Base-by-base conservation (phyloP, 1,140 invertebrate species). In the Drosophila bifasciata region DNA sequence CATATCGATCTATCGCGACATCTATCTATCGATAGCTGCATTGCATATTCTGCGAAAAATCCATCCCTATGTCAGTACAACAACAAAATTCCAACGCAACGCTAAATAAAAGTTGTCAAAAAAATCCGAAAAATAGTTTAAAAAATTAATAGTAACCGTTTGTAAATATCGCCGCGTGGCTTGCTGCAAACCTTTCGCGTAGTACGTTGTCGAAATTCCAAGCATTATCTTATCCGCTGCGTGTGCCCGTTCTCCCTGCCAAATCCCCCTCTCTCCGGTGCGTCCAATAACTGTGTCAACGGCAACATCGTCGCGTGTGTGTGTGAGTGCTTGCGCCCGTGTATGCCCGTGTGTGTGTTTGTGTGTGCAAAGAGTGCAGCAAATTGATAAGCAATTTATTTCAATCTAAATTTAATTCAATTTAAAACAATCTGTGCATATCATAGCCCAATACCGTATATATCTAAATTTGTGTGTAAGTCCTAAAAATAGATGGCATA, bases 1-100 rank as follows among this genome's bases (percentile, higher is more conserved):
- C 4, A 32, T 9, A 36, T 28, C 25, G 7, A 17, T 4, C 13
- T 17, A 11, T 3, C 5, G 11, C n/a, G 5, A 6, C 7, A 6
- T 2, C 0, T 9, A 55, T 15, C 17, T 36, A 63, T 52, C 39
- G 66, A 50, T 46, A 19, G 8, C 0, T 2, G 21, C 25, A 39
- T 25, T 72, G 76, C 56, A 78, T 4, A 11, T 8, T 5, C 17
- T 15, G 3, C 36, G 13, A 9, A 59, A 9, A 13, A 49, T 17
- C 41, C 58, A 76, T 53, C 67, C 2, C 53, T 48, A 50, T 0
- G 5, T 9, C 16, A 77, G 68, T 81, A 73, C 74, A 78, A 83
- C 79, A 83, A 84, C 79, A 83, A 84, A 71, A 79, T 84, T 83
- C 75, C 79, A 83, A 83, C 79, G 79, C 79, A 76, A 64, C 66